Base-by-base conservation (phyloP, 2,888 invertebrate genomes). In the Lasioglossum oenotherae region DNA sequence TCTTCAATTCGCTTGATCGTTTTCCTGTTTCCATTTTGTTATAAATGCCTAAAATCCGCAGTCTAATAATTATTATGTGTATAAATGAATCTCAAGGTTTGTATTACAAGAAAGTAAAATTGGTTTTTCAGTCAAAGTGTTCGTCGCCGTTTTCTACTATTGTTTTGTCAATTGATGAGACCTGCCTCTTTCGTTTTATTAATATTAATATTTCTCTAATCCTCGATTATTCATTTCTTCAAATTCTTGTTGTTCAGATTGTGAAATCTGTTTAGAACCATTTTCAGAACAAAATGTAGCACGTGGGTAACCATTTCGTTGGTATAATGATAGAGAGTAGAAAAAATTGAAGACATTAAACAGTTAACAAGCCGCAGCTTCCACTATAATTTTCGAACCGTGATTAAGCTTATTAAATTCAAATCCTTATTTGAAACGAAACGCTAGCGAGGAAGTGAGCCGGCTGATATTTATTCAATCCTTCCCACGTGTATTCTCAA, bases 381-480 rank as follows among this genome's bases (percentile, higher is more conserved):
- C 57, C 12, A n/a, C 12, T 57, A n/a, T 1, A 57, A 31, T 6
- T 31, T 4, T 64, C 31, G 60, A 64, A 31, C 14, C 16, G 4
- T 14, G 4, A 16, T 27, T 31, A 31, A 35, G 35, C 31, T 35
- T 8, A 19, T 4, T 19, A 31, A 67, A 67, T 46, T 53, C n/a
- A 60, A 49, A 38, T 2, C 12, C n/a, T 16, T 75, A 38, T 23
- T n/a, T n/a, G 41, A 71, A 53, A 64, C 6, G 2, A 41, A 64
- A 64, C 14, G 41, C 27, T 6, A 35, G 27, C 0, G 14, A 74
- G 80, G 74, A 57, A 81, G 72, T 49, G 44, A 71, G 8, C 16
- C n/a, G 38, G n/a, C 41, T 27, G 49, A 83, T 81, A 73, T 83
- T 83, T 76, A 81, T 83, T 73, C 75, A 83, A 73, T 81, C 38